These are phyloP conservation scores for Eutolmus rufibarbis DNA, from an alignment of 2,888 invertebrate genomes.

Conservation along the genomic window DNA sequence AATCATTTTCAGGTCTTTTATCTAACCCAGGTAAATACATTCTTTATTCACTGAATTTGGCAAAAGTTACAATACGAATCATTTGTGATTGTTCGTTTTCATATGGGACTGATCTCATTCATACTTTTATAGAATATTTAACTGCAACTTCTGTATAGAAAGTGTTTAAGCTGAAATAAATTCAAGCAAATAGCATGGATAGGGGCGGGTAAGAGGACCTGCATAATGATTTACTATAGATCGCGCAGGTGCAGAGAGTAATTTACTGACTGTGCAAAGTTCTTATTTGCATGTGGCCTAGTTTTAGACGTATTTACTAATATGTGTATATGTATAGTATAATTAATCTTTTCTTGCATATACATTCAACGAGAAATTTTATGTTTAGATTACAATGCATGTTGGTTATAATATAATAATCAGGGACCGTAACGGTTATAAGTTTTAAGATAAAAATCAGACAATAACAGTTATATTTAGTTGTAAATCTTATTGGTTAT, in stretches of 20 bases:
- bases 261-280: no score
- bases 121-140: neutral
- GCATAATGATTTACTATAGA: neutral
- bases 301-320: no score
- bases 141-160: neutral
- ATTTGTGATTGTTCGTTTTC: neutral
- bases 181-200: neutral
- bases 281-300: no score
- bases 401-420: neutral
- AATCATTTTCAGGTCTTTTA: neutral
- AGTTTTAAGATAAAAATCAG: no score
- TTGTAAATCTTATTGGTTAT: no score
- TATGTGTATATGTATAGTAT: no score
- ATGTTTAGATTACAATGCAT: neutral
- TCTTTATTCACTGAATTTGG: neutral
- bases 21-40: constrained; percentile 1
- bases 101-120: neutral
- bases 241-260: neutral
- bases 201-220: neutral
- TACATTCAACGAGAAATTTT: neutral
- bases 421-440: no score
- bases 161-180: neutral
- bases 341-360: no score
- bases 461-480: no score
- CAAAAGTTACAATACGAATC: neutral